Evolutionary conservation across 1,140 invertebrate species (phyloP), one percentile per base, ranked within the genome.

Genomic region (Anagrus nilaparvatae): DNA sequence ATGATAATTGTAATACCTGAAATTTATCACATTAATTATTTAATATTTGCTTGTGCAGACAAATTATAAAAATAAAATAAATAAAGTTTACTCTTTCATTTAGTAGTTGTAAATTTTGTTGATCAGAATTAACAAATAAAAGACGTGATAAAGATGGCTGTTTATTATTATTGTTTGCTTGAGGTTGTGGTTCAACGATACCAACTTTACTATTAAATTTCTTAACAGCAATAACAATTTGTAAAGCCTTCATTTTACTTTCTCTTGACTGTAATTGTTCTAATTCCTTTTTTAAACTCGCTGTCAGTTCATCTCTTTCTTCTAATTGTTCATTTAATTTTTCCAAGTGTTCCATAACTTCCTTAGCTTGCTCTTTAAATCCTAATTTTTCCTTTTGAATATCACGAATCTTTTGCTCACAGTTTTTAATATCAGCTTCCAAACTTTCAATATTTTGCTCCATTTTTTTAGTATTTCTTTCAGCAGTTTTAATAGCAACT

Each of bases 401-500:
- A 2, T 65, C 55, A n/a, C 65, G 70, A 9, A 87, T 45, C 36
- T 73, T 71, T 17, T 77, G 66, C 50, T 83, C 76, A 0, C 71
- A 72, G 8, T 74, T 69, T 29, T 66, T 62, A 0, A 89, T 72
- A 51, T 92, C 87, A 13, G 73, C 69, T 47, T 84, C 77, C 48
- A 85, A 72, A 50, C 76, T 79, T 39, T 74, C 63, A 29, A 90
- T 82, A 48, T 79, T 77, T 25, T 81, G 77, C 47, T 78, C 70
- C 0, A 75, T 71, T 49, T 87, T 88, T 30, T 76, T 77, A 0
- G 77, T 66, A 61, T 91, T 90, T 43, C 87, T 79, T 54, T 84
- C 74, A 1, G 85, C 76, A 9, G 87, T 84, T 56, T 85, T 91
- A n/a, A 90, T 78, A 4, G 77, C 84, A 3, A 92, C 87, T 39